Conservation (phyloP, 2,113 vertebrate genomes). For the Geococcyx californianus region DNA sequence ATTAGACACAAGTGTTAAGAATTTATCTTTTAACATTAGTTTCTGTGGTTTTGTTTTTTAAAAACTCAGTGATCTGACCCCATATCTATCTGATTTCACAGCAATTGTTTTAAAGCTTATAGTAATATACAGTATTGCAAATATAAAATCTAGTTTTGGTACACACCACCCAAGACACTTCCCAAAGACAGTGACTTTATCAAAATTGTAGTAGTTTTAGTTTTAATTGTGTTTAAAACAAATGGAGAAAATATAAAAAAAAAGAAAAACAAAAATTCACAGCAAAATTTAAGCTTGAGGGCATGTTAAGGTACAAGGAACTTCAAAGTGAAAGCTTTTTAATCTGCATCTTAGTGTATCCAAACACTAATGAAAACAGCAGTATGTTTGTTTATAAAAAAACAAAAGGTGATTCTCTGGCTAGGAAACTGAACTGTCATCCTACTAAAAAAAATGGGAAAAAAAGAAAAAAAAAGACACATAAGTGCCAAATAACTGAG, state of each 20-base stretch:
- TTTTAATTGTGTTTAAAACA: not conserved
- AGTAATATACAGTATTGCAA: not conserved
- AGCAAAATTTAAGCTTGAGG: not conserved
- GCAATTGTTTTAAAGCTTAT: not conserved
- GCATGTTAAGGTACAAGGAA: not conserved
- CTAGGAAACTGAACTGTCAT: not conserved
- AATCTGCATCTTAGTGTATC: not conserved
- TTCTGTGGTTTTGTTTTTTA: not conserved
- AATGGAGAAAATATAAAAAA: not conserved
- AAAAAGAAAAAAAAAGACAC: not conserved
- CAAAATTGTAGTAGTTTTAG: not conserved
- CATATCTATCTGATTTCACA: not conserved
- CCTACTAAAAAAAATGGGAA: no score
- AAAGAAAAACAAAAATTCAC: not conserved
- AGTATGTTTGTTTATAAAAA: not conserved
- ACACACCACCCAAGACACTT: not conserved
- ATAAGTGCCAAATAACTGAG: not conserved
- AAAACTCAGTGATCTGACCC: not conserved
- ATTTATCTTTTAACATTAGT: not conserved
- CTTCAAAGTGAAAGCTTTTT: not conserved
- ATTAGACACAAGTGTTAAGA: not conserved
- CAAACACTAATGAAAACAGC: not conserved
- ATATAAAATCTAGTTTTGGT: not conserved
- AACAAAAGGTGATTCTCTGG: not conserved
- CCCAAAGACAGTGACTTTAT: not conserved